Evolutionary conservation across 2,113 vertebrate genomes (phyloP).

Genomic region (Stigmatopora nigra): DNA sequence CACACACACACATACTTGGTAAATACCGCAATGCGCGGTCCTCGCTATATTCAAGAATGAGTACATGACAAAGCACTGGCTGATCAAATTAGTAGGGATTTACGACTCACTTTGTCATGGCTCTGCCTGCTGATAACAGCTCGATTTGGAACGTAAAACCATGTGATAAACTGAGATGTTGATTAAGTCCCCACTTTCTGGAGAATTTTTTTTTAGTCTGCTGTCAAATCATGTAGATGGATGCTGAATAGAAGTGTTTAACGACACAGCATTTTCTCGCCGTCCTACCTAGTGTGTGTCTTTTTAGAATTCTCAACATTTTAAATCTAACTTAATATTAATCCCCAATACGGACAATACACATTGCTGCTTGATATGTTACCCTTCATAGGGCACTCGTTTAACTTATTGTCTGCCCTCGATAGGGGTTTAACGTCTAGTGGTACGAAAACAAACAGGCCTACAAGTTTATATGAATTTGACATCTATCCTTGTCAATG

Average conservation of each 20-base stretch:
- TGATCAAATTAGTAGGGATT: slow-evolving; percentile 69
- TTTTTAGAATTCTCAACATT: neutral
- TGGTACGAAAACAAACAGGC: neutral
- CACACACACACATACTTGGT: slow-evolving; percentile 57
- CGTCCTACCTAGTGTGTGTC: neutral
- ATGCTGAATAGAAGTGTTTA: slow-evolving; percentile 43
- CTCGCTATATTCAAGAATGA: slow-evolving; percentile 56
- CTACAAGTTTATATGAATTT: neutral
- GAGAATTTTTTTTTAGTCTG: slow-evolving; percentile 45
- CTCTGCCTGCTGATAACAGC: slow-evolving; percentile 46
- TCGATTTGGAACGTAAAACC: slow-evolving; percentile 38
- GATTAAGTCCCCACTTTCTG: slow-evolving; percentile 51
- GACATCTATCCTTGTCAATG: neutral
- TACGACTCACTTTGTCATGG: slow-evolving; percentile 49
- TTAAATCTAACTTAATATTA: neutral
- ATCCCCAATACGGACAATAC: neutral
- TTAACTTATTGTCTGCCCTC: too few species aligned
- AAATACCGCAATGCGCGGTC: slow-evolving; percentile 60
- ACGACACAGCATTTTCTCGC: slow-evolving; percentile 27
- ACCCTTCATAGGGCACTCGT: too few species aligned
- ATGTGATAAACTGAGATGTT: slow-evolving; percentile 58
- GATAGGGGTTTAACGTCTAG: too few species aligned
- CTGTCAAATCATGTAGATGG: slow-evolving; percentile 38
- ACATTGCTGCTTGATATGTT: neutral
- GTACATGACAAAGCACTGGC: slow-evolving; percentile 60